Base-by-base conservation (phyloP, 2,888 invertebrate species). In the Rosalia funebris region DNA sequence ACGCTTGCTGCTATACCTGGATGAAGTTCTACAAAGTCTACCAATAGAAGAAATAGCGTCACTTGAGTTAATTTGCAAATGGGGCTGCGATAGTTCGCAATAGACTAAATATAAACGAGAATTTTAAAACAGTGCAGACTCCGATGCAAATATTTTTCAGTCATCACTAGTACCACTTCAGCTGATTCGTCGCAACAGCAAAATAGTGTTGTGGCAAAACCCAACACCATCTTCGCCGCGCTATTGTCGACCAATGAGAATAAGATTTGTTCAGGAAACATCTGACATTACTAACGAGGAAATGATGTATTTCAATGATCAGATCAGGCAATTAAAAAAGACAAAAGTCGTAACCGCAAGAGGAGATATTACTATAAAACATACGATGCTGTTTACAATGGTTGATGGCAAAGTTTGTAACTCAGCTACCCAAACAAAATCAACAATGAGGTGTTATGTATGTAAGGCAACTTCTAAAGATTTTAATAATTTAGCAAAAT, bases 191-290 rank as follows among this genome's bases (percentile, higher is more conserved):
- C 39, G 45, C 14, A 46, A 60, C n/a, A n/a, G n/a, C n/a, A n/a
- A n/a, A n/a, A n/a, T n/a, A n/a, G n/a, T n/a, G n/a, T n/a, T 75
- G 42, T 74, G 72, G 71, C 63, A 75, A 53, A 76, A 75, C 57
- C 71, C 72, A 20, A 60, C 60, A 11, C 72, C 73, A 16, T 74
- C 73, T 5, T 74, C 71, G 12, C 60, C 71, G 3, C 20, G 72
- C 41, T 75, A 59, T 53, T 75, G 73, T 54, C 59, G 44, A 14
- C 72, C 72, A 14, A 73, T 76, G 11, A 39, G 72, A 45, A 62
- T 76, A 10, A 25, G 69, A 45, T 75, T 75, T 61, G 59, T 67
- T 0, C 53, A 68, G 41, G 70, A 73, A 57, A 64, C 67, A 31
- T 36, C 39, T 7, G 71, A 73, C 53, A 48, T 74, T 10, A 75